These are phyloP conservation scores for Drosophila nigromelanica DNA, from an alignment of 1,140 invertebrate genomes.

Conservation along the genomic window DNA sequence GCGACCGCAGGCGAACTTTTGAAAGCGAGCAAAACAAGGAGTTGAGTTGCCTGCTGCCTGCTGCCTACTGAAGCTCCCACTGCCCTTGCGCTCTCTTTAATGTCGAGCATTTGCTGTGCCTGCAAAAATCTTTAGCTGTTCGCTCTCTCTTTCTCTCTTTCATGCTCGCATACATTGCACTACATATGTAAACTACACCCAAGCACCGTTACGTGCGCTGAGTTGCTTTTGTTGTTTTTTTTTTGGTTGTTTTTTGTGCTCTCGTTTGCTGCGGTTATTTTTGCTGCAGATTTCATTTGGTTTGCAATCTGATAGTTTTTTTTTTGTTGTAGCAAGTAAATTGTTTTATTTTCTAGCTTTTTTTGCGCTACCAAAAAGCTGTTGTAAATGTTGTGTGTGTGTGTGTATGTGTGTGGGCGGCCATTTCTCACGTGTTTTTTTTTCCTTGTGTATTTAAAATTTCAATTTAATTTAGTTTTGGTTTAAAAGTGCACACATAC, in stretches of 20 bases:
- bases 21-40: slow-evolving; percentile 1
- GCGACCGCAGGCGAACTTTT: slow-evolving; percentile 7
- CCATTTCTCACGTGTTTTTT: slow-evolving; percentile 65
- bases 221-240: slow-evolving; percentile 39
- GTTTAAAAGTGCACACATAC: slow-evolving; percentile 64
- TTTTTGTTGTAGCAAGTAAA: slow-evolving; percentile 50
- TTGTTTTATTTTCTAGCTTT: slow-evolving; percentile 68
- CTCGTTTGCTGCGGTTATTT: slow-evolving; percentile 64
- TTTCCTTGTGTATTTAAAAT: slow-evolving; percentile 72
- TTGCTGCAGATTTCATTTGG: slow-evolving; percentile 75
- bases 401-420: slow-evolving; percentile 24
- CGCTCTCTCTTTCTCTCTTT: not conserved
- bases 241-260: slow-evolving; percentile 21
- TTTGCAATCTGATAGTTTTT: slow-evolving; percentile 58
- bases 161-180: slow-evolving; percentile 34
- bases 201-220: slow-evolving; percentile 28
- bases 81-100: slow-evolving; percentile 15
- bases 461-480: slow-evolving; percentile 82
- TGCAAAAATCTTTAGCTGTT: slow-evolving; percentile 62
- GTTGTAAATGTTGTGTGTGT: slow-evolving; percentile 33
- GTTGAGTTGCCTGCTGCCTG: not conserved
- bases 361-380: slow-evolving; percentile 50
- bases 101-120: slow-evolving; percentile 47
- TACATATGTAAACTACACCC: slow-evolving; percentile 54
- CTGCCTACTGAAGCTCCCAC: slow-evolving; percentile 1